These are phyloP conservation scores for Darwinula stevensoni DNA, from an alignment of 2,888 invertebrate species.

Conservation along the genomic window DNA sequence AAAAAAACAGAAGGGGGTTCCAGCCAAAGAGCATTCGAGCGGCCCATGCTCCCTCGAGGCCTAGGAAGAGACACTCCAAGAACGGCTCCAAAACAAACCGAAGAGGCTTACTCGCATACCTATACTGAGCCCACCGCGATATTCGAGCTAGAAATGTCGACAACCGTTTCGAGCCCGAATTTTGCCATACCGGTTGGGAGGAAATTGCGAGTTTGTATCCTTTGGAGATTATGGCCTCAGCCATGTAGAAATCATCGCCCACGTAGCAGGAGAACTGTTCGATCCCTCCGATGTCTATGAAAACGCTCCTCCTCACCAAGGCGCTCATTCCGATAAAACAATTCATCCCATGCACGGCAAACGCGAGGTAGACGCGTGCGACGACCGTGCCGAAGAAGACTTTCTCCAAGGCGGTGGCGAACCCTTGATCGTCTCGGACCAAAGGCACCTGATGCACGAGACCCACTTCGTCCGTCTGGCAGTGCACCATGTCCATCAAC, in stretches of 20 bases:
- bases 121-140: too few species aligned
- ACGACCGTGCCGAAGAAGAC: slow-evolving; percentile 91
- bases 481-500: slow-evolving; percentile 19
- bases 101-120: too few species aligned
- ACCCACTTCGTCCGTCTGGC: slow-evolving; percentile 18
- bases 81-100: too few species aligned
- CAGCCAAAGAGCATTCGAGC: too few species aligned
- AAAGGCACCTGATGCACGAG: slow-evolving; percentile 23
- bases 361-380: slow-evolving; percentile 73
- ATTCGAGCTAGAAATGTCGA: too few species aligned
- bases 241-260: slow-evolving; percentile 95
- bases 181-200: too few species aligned
- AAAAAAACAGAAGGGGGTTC: too few species aligned
- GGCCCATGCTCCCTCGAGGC: too few species aligned
- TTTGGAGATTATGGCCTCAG: slow-evolving; percentile 51
- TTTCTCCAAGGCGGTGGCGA: too few species aligned
- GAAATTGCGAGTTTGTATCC: slow-evolving; percentile 75
- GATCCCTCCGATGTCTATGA: slow-evolving; percentile 77
- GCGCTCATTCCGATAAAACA: slow-evolving; percentile 98
- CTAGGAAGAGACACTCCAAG: too few species aligned
- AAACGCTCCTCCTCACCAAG: slow-evolving; percentile 51
- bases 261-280: slow-evolving; percentile 69
- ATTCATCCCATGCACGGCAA: slow-evolving; percentile 69
- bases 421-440: slow-evolving; percentile 18
- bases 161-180: too few species aligned